Evolutionary conservation across 2,113 vertebrate genomes (phyloP).

Genomic region (Triplophysa tibetana): DNA sequence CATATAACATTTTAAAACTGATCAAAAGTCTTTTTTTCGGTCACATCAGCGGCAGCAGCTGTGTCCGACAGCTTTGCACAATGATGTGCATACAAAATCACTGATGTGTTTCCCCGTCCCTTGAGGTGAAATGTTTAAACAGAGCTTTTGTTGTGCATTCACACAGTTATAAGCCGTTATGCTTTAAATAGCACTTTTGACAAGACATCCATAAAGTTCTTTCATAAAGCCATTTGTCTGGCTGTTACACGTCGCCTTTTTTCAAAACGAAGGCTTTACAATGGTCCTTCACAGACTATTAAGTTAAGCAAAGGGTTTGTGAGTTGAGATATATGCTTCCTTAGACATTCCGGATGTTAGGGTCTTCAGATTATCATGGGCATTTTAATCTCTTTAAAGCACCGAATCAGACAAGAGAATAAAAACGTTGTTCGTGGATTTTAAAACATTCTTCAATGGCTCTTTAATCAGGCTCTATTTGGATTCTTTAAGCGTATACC

Average conservation of each 20-base stretch:
- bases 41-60: neutral
- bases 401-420: no score
- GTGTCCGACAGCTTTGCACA: neutral
- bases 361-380: no score
- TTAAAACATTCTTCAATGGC: no score
- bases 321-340: no score
- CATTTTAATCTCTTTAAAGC: no score
- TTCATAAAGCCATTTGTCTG: constrained; percentile 17
- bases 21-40: neutral
- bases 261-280: no score
- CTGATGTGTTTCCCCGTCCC: neutral
- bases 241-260: neutral
- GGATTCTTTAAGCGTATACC: neutral
- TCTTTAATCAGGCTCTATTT: neutral
- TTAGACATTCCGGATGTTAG: no score
- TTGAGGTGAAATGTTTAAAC: constrained; percentile 11
- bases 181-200: neutral
- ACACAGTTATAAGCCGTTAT: neutral
- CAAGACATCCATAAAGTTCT: neutral
- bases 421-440: no score
- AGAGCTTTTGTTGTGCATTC: constrained; percentile 16
- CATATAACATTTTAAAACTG: neutral
- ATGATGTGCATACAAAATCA: constrained; percentile 8
- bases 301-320: no score
- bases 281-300: neutral